Conservation (phyloP, 2,797 vertebrate genomes). For the Sebastes goodei region DNA sequence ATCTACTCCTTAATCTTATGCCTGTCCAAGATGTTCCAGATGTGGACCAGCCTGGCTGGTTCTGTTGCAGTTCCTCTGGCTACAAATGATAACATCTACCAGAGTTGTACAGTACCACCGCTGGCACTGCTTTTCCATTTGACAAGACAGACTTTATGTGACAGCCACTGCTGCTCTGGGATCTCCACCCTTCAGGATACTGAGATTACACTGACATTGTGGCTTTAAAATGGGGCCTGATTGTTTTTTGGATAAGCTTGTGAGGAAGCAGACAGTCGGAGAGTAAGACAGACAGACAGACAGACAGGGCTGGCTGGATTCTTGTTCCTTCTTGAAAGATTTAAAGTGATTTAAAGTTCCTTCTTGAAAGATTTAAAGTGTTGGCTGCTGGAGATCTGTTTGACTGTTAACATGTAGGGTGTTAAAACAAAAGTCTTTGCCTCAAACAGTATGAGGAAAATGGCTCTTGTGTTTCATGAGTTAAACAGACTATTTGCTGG, state of each 20-base stretch:
- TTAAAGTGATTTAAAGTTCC: not conserved
- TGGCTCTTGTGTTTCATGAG: not conserved
- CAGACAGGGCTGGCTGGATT: not conserved
- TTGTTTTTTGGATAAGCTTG: conserved; percentile 29
- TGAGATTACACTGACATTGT: conserved; percentile 22
- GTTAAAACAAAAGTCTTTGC: not conserved
- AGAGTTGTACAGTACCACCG: conserved; percentile 11
- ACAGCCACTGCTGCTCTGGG: conserved; percentile 36
- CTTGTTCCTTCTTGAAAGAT: not conserved
- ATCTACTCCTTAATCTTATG: conserved; percentile 13
- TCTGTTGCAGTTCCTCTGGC: conserved; percentile 24
- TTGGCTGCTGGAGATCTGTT: conserved; percentile 12
- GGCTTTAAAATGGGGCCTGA: conserved; percentile 31
- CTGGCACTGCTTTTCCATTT: conserved; percentile 19
- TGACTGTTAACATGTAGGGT: not conserved
- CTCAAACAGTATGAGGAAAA: conserved; percentile 1
- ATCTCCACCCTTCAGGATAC: conserved; percentile 15
- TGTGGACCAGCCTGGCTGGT: conserved; percentile 32
- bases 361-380: not conserved
- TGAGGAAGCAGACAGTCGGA: conserved; percentile 22
- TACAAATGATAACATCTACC: conserved; percentile 40
- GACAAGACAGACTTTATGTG: conserved; percentile 15
- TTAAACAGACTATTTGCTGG: not conserved
- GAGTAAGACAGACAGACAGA: conserved; percentile 37
- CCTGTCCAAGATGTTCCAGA: conserved; percentile 65